Base-by-base conservation (phyloP, 2,888 invertebrate species). In the Liopterus haemorrhoidalis region DNA sequence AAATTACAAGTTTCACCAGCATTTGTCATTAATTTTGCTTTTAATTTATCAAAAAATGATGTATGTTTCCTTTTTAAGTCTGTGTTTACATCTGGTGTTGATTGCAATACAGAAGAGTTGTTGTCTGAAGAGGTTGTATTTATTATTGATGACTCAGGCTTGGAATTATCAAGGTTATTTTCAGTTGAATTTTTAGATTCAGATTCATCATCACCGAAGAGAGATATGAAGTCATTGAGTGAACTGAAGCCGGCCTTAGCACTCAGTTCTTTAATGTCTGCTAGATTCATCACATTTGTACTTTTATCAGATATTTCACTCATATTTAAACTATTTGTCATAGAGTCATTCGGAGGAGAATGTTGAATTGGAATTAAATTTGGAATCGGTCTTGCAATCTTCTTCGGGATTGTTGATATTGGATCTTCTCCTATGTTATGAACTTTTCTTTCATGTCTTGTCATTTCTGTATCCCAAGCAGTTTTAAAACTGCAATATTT, bases 41-140 rank as follows among this genome's bases (percentile, higher is more conserved):
- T 86, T 21, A 90, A 69, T 62, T 80, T 82, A 59, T 90, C 88
- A 59, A 90, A 88, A 63, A 89, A 88, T 30, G 85, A 85, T 30
- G 81, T 79, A 57, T 81, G 82, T 64, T 82, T 82, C 67, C 79
- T 79, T 54, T 74, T 74, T 54, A 74, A 71, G 14, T 65, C 58
- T 9, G 37, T 37, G 8, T 15, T 41, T 18, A 20, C n/a, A 35
- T 16, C 11, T 5, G 20, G 35, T 11, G 33, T 33, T 16, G 33
- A 19, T 9, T 36, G 15, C 21, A 21, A 19, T 16, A 27, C 27
- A 28, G 20, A 14, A 22, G 15, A 14, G 33, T 32, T 56, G 57
- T n/a, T 54, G 48, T 22, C 54, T n/a, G n/a, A n/a, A n/a, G n/a
- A n/a, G n/a, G 51, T 63, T 62, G 1, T 49, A 43, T 1, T 46